Evolutionary conservation across 2,113 vertebrate genomes (phyloP).

Genomic region (Takifugu bimaculatus): DNA sequence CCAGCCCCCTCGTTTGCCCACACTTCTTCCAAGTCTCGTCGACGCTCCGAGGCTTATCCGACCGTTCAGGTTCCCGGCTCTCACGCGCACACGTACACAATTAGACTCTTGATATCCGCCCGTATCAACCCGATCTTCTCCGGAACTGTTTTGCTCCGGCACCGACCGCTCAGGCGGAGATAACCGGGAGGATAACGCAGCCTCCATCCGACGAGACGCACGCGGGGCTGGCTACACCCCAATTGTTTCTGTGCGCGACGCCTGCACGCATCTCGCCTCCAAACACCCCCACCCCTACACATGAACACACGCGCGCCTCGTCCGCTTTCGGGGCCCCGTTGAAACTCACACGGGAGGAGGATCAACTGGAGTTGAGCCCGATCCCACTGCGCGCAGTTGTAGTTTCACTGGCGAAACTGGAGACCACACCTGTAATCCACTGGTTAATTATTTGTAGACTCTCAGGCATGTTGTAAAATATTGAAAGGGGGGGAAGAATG

Average conservation of each 20-base stretch:
- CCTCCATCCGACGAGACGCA: conserved; percentile 32
- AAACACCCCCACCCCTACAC: conserved; percentile 19
- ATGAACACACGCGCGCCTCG: conserved; percentile 7
- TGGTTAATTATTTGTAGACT: not conserved
- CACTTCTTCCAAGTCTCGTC: conserved; percentile 33
- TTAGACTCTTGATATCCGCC: conserved; percentile 65
- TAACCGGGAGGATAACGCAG: conserved; percentile 67
- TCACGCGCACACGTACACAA: conserved; percentile 54
- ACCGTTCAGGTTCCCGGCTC: conserved; percentile 44
- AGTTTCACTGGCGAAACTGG: too few relatives aligned
- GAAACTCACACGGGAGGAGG: conserved; percentile 37
- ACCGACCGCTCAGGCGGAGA: conserved; percentile 59
- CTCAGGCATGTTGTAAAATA: not conserved
- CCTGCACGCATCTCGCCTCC: conserved; percentile 17
- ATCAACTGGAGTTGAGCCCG: conserved; percentile 27
- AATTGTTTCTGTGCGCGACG: conserved; percentile 22
- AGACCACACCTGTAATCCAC: too few relatives aligned
- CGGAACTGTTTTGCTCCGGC: conserved; percentile 52
- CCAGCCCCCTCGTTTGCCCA: conserved; percentile 26
- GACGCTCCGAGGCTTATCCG: conserved; percentile 20
- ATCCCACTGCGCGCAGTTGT: conserved; percentile 1
- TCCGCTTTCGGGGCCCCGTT: conserved; percentile 44
- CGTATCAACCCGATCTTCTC: conserved; percentile 27
- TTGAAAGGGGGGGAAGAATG: not conserved
- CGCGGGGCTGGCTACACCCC: conserved; percentile 23